Percentiles rank a stretch among this genome's conserved stretches.
Conservation (phyloP, 2,888 invertebrate genomes). For the Phengaris alcon region DNA sequence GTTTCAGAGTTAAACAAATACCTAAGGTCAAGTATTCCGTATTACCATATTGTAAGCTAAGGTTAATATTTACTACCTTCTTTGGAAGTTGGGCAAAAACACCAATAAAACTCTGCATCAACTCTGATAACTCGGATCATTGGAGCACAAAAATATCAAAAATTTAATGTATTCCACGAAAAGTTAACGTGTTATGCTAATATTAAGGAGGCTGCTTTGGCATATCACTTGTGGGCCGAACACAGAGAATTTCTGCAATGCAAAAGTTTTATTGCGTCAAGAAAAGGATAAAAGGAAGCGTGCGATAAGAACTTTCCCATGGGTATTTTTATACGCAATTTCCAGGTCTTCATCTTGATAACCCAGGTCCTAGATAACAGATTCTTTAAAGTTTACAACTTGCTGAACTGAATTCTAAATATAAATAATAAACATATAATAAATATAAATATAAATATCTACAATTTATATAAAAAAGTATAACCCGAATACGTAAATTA, state of each 20-base stretch:
- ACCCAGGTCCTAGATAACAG: not conserved
- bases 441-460: too few relatives aligned
- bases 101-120: not conserved
- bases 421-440: too few relatives aligned
- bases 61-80: too few relatives aligned
- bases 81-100: not conserved
- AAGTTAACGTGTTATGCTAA: slow-evolving; percentile 15
- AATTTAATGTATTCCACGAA: slow-evolving; percentile 7
- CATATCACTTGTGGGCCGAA: not conserved
- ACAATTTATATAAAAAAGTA: too few relatives aligned
- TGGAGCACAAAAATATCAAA: not conserved
- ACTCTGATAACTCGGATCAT: not conserved
- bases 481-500: too few relatives aligned
- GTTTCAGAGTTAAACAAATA: too few relatives aligned
- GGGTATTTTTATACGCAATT: slow-evolving; percentile 5
- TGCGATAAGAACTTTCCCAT: not conserved
- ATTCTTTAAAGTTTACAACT: not conserved
- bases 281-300: slow-evolving; percentile 21
- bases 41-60: too few relatives aligned
- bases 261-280: slow-evolving; percentile 26
- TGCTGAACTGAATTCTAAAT: not conserved
- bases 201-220: slow-evolving; percentile 11
- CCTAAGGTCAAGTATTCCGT: too few relatives aligned
- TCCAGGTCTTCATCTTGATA: slow-evolving; percentile 1
- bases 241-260: slow-evolving; percentile 10